Evolutionary conservation across 2,888 invertebrate genomes (phyloP), one percentile per base, ranked within the genome.

Genomic region (Cabera pusaria): DNA sequence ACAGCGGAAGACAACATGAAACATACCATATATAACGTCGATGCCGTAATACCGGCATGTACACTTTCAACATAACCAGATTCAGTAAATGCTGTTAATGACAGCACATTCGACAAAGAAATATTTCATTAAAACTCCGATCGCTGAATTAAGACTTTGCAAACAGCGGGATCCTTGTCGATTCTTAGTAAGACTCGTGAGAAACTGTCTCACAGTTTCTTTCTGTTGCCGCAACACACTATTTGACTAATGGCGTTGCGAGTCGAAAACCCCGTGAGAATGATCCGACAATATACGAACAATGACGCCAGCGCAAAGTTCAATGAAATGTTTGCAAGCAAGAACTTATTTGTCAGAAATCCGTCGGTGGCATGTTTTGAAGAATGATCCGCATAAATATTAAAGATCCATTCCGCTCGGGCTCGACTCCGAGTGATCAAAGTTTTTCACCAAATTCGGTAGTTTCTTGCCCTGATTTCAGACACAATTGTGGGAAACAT

Each of bases 161-260:
- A 56, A 68, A 59, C 73, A 77, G 76, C 72, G 65, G 75, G 74
- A 58, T 54, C 53, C 56, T 49, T 50, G 57, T 64, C 75, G 72
- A 69, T 72, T 56, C 54, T 61, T 59, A 59, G 62, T 56, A 52
- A 37, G 48, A 37, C 54, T 59, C 72, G 75, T 82, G 81, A 74
- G 82, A 82, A 83, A 65, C 55, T 50, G 55, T 72, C 69, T 59
- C 69, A 71, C 68, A 58, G 59, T 69, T 79, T 74, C 72, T 77
- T 79, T 73, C 57, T 60, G 47, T 67, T 60, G 67, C 56, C 56
- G 59, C 64, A 61, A 67, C 59, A 63, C 59, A 64, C 49, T 57
- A 62, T 57, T 74, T 72, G 62, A 74, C 55, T 72, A 72, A 75
- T 71, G 56, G 56, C 55, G 53, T 56, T 52, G 52, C 56, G 43